Percentiles rank a stretch among this genome's conserved stretches.
phyloP scores from a whole-genome alignment of 2,113 vertebrate species.

The Psittacula cyanocephala region DNA sequence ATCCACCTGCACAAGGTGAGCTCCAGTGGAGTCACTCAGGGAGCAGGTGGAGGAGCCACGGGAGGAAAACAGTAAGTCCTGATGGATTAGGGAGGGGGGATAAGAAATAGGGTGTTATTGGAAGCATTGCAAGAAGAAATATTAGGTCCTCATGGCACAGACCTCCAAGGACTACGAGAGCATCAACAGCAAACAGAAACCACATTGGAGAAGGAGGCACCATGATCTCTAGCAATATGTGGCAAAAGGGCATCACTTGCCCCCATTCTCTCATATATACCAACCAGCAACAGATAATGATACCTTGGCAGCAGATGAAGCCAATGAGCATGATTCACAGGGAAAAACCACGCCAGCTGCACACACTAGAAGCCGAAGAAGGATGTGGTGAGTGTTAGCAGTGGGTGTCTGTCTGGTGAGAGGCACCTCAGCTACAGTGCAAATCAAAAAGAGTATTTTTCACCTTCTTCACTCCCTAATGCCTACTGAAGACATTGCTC shows the following conservation, averaged over 20 bases:
- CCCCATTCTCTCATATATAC: fast-evolving
- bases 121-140: not conserved
- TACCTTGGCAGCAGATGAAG: not conserved
- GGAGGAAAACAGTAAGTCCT: not conserved
- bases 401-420: not conserved
- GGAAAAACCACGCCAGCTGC: too few relatives aligned
- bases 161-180: not conserved
- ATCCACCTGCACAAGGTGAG: not conserved
- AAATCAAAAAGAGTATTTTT: fast-evolving
- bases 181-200: not conserved
- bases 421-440: not conserved
- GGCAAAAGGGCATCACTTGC: not conserved
- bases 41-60: not conserved
- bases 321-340: fast-evolving
- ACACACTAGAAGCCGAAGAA: not conserved
- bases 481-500: not conserved
- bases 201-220: fast-evolving
- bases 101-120: not conserved
- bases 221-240: not conserved
- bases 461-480: fast-evolving
- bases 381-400: fast-evolving
- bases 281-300: fast-evolving
- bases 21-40: not conserved
- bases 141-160: not conserved
- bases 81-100: not conserved